Conservation (phyloP, 2,888 invertebrate genomes). For the Plutella xylostella region DNA sequence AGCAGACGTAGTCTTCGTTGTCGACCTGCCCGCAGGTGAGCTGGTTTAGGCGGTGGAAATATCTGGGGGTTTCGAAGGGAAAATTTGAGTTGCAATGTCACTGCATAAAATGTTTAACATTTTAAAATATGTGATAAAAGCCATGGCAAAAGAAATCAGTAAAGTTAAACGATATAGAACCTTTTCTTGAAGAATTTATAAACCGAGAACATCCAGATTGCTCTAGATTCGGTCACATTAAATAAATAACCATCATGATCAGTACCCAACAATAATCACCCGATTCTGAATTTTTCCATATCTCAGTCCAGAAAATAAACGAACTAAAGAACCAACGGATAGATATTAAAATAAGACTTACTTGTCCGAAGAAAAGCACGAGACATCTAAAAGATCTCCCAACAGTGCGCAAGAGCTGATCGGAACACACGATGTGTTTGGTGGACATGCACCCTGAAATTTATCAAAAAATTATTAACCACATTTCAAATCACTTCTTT, state of each 20-base stretch:
- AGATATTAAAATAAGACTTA: slow-evolving; percentile 29
- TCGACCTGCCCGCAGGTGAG: slow-evolving; percentile 72
- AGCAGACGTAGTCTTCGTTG: slow-evolving; percentile 70
- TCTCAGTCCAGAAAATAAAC: background rate
- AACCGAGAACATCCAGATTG: too few relatives aligned
- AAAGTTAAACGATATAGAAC: too few relatives aligned
- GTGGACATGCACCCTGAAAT: slow-evolving; percentile 51
- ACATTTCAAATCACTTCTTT: too few relatives aligned
- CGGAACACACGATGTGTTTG: slow-evolving; percentile 62
- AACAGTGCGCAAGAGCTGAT: slow-evolving; percentile 68
- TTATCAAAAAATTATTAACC: too few relatives aligned
- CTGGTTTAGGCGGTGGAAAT: slow-evolving; percentile 66
- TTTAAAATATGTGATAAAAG: too few relatives aligned
- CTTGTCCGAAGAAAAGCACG: slow-evolving; percentile 72
- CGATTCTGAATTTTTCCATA: too few relatives aligned
- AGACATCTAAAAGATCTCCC: slow-evolving; percentile 66
- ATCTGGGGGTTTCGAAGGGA: slow-evolving; percentile 29
- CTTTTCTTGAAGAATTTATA: too few relatives aligned
- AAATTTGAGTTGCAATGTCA: background rate
- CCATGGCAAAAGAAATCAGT: too few relatives aligned
- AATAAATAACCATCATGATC: too few relatives aligned
- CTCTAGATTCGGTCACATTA: too few relatives aligned
- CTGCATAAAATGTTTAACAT: background rate
- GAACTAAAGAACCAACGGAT: background rate
- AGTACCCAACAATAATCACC: too few relatives aligned